phyloP scores from a whole-genome alignment of 2,797 vertebrate species.

The Coreius guichenoti region DNA sequence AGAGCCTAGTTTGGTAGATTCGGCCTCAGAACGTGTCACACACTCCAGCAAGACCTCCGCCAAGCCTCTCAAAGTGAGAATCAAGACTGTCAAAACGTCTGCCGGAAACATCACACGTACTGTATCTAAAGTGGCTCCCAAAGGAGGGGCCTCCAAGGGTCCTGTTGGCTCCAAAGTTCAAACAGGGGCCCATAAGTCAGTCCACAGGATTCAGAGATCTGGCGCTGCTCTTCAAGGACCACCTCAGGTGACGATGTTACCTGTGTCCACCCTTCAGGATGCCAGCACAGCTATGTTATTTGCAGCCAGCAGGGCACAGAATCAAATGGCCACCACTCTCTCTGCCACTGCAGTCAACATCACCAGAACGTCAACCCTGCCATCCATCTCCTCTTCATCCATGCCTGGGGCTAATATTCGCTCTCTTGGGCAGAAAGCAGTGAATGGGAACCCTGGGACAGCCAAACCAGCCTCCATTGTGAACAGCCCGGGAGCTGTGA shows the following conservation, averaged over 20 bases:
- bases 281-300: conserved; percentile 86
- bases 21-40: neutral
- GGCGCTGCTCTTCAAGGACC: conserved; percentile 56
- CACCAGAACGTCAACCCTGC: conserved; percentile 81
- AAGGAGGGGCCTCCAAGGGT: conserved; percentile 67
- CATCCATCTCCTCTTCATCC: conserved; percentile 72
- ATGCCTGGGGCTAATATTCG: conserved; percentile 63
- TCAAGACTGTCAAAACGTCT: conserved; percentile 89
- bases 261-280: conserved; percentile 81
- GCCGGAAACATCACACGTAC: conserved; percentile 86
- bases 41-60: neutral
- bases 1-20: neutral
- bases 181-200: conserved; percentile 60
- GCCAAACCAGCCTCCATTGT: conserved; percentile 84
- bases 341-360: conserved; percentile 84
- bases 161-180: conserved; percentile 66
- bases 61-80: conserved; percentile 89
- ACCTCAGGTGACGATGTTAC: conserved; percentile 68
- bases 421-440: conserved; percentile 78
- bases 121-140: conserved; percentile 78
- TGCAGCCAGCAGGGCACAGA: conserved; percentile 82
- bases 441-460: conserved; percentile 78
- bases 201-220: conserved; percentile 67
- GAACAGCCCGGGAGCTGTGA: conserved; percentile 83
- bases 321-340: conserved; percentile 72